Percentiles rank a stretch among this genome's conserved stretches.
phyloP scores from a whole-genome alignment of 2,888 invertebrate genomes.

The Yponomeuta sedellus region DNA sequence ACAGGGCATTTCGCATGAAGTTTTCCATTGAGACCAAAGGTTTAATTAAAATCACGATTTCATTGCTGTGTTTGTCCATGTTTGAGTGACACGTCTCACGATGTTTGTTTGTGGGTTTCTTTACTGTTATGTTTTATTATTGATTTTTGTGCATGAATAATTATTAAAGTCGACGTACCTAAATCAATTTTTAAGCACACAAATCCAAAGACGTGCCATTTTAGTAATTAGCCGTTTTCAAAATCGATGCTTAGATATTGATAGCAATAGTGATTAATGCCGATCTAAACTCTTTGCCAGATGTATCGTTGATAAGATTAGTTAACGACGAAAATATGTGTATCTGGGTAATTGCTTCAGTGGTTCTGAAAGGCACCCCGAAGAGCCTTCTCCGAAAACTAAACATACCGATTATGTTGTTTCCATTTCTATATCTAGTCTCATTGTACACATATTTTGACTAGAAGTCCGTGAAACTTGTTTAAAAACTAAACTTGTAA shows the following conservation, averaged over 20 bases:
- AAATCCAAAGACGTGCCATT: not conserved
- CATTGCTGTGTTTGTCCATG: not conserved
- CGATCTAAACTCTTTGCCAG: no score
- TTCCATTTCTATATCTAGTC: no score
- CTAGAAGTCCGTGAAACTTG: not conserved
- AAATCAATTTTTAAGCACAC: not conserved
- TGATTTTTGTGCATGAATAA: conserved; percentile 4
- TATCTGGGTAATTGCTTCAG: no score
- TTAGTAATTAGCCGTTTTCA: no score
- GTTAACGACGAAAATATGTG: no score
- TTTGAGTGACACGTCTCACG: not conserved
- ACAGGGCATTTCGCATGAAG: not conserved
- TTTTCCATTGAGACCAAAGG: not conserved
- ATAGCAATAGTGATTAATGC: no score
- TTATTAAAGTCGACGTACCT: not conserved
- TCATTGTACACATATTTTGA: not conserved
- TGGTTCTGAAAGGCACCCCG: no score
- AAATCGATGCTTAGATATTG: no score
- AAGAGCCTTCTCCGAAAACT: no score
- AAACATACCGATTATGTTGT: no score
- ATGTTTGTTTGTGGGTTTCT: conserved; percentile 6
- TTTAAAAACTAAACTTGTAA: no score
- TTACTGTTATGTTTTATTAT: not conserved
- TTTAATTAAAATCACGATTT: not conserved
- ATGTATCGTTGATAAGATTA: no score